Evolutionary conservation across 2,888 invertebrate species (phyloP).

Genomic region (Meloe dianella): DNA sequence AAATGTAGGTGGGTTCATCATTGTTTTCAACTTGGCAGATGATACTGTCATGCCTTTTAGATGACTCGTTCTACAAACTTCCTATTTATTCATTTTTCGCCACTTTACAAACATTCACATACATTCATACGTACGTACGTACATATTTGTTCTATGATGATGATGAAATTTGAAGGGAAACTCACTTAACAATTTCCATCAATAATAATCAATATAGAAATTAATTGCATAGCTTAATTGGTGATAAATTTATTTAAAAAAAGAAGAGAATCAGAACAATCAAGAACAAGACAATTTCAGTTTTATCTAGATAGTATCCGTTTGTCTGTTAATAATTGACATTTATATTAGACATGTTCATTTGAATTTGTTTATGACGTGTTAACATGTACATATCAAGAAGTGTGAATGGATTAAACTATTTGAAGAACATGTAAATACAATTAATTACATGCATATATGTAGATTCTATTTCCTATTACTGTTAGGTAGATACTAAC

Average conservation of each 20-base stretch:
- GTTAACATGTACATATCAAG: not conserved
- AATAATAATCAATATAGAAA: too few species aligned
- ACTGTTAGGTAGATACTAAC: not conserved
- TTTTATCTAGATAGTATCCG: too few species aligned
- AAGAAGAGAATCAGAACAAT: too few species aligned
- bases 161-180: not conserved
- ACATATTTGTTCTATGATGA: not conserved
- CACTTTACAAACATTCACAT: not conserved
- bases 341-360: too few species aligned
- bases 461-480: not conserved
- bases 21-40: not conserved
- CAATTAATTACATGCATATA: not conserved
- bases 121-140: not conserved
- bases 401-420: not conserved
- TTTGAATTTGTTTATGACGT: not conserved
- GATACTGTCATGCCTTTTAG: slow-evolving; percentile 1
- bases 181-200: not conserved
- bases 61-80: slow-evolving; percentile 8
- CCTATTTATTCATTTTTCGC: not conserved
- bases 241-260: too few species aligned
- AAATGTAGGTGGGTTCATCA: not conserved
- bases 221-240: too few species aligned
- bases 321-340: too few species aligned
- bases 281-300: too few species aligned
- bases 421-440: not conserved